Percentiles rank a stretch among this genome's conserved stretches.
phyloP scores from a whole-genome alignment of 2,888 invertebrate genomes.

The Andrena flavipes region DNA sequence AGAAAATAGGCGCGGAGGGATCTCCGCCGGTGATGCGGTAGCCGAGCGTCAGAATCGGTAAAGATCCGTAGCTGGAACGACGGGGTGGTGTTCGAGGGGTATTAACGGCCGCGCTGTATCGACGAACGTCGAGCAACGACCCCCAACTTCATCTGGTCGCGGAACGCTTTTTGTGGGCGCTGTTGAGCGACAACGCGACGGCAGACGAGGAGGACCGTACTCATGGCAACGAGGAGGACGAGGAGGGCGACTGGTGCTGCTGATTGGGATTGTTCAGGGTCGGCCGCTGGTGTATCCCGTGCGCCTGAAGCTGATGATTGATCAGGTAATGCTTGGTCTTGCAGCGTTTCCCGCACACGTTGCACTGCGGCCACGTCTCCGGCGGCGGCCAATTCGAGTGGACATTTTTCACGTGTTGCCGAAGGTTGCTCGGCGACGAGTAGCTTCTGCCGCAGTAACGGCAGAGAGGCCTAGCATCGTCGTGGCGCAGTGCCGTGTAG shows the following conservation, averaged over 20 bases:
- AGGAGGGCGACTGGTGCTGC: slow-evolving; percentile 73
- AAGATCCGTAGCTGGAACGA: background rate
- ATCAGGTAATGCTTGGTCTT: slow-evolving; percentile 92
- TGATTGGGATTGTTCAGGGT: slow-evolving; percentile 82
- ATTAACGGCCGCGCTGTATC: slow-evolving; percentile 21
- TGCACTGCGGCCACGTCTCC: slow-evolving; percentile 90
- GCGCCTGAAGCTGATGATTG: slow-evolving; percentile 91
- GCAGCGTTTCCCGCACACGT: slow-evolving; percentile 91
- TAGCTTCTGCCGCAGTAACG: slow-evolving; percentile 90
- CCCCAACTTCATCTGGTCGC: slow-evolving; percentile 58
- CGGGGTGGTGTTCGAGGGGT: background rate
- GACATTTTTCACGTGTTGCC: slow-evolving; percentile 92
- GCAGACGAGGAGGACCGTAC: slow-evolving; percentile 67
- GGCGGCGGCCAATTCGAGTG: slow-evolving; percentile 89
- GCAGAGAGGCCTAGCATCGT: slow-evolving; percentile 87
- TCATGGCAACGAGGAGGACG: slow-evolving; percentile 75
- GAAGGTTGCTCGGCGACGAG: slow-evolving; percentile 91
- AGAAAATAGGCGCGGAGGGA: background rate
- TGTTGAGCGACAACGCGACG: slow-evolving; percentile 22
- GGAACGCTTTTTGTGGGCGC: slow-evolving; percentile 31
- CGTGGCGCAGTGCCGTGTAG: slow-evolving; percentile 82
- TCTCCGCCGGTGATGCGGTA: background rate
- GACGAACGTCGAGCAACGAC: slow-evolving; percentile 27
- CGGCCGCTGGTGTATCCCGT: slow-evolving; percentile 90
- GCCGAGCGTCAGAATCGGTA: background rate